A percentile compares a stretch with the other conserved stretches of the same genome.
These are phyloP conservation scores for Pterois miles DNA, from an alignment of 2,797 vertebrate species.

Conservation along the genomic window DNA sequence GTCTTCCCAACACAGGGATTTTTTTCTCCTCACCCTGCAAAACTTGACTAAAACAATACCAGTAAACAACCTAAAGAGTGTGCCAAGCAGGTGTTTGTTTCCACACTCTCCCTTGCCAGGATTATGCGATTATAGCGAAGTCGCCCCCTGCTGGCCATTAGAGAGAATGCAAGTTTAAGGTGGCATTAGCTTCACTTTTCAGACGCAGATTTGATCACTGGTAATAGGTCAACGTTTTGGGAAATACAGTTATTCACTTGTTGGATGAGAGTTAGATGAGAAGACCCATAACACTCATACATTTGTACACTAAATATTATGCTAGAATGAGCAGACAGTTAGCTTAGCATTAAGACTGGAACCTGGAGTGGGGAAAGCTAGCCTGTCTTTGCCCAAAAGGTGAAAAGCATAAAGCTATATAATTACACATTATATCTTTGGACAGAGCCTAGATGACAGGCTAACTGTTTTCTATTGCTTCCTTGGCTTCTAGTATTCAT, in stretches of 20 bases:
- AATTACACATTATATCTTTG: constrained; percentile 9
- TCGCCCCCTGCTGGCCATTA: too few species aligned
- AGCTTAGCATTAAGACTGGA: neutral
- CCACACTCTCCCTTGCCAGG: too few species aligned
- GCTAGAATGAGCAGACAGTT: neutral
- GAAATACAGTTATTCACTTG: neutral
- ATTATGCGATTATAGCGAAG: too few species aligned
- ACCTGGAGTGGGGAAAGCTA: neutral
- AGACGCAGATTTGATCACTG: too few species aligned
- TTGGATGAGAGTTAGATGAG: neutral
- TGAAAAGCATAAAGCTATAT: neutral
- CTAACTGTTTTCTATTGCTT: neutral
- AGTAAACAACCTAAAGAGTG: too few species aligned
- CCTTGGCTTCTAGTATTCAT: neutral
- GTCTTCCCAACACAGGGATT: too few species aligned
- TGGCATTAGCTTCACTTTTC: too few species aligned
- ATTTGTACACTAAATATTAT: neutral
- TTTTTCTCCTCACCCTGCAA: too few species aligned
- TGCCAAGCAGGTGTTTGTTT: too few species aligned
- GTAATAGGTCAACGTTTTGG: neutral
- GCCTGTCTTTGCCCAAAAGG: neutral
- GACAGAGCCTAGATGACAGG: neutral
- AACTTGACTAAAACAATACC: too few species aligned
- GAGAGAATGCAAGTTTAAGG: too few species aligned
- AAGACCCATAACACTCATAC: neutral